Evolutionary conservation across 2,888 invertebrate species (phyloP), one percentile per base, ranked within the genome.

Genomic region (Dryobota labecula): DNA sequence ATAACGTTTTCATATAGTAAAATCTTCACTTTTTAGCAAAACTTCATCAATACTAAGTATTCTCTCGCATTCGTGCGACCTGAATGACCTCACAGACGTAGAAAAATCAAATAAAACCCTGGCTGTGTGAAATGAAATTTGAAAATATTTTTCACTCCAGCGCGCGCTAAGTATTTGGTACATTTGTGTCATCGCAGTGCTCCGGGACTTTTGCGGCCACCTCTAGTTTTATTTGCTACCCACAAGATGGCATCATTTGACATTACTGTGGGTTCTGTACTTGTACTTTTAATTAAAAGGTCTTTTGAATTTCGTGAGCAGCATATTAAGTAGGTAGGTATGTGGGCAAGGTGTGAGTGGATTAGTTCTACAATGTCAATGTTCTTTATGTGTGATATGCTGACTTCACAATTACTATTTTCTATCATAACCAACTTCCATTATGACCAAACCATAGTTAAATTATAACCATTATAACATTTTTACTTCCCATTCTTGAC

Each of bases 211-310:
- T 77, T 69, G 78, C 58, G 76, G 77, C 63, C 41, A 82, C 53
- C 57, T 70, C 69, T 64, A 82, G 61, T 77, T 72, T 79, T 77
- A 80, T 76, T 77, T 78, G 20, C 43, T 51, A 30, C 43, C 82
- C 77, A 33, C 82, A 78, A 81, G 77, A 81, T 81, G 78, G 70
- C 64, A 76, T 65, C 53, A 69, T 69, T 76, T 61, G 18, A 61
- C 49, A 53, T 45, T 49, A 62, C 30, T 65, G 56, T 54, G 82
- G 77, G 82, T 82, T 62, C 70, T 62, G 62, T 66, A 49, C 51
- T 49, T 64, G 20, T 51, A 75, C 36, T 76, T 74, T 80, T 56
- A 80, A 76, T 80, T 76, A 65, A 61, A 57, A 36, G 18, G 27
- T 38, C 53, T 73, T 73, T 64, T 58, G 13, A 36, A 36, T 60